Percentiles rank a stretch among this genome's conserved stretches.
Conservation (phyloP, 2,797 vertebrate species). For the Gila robusta region DNA sequence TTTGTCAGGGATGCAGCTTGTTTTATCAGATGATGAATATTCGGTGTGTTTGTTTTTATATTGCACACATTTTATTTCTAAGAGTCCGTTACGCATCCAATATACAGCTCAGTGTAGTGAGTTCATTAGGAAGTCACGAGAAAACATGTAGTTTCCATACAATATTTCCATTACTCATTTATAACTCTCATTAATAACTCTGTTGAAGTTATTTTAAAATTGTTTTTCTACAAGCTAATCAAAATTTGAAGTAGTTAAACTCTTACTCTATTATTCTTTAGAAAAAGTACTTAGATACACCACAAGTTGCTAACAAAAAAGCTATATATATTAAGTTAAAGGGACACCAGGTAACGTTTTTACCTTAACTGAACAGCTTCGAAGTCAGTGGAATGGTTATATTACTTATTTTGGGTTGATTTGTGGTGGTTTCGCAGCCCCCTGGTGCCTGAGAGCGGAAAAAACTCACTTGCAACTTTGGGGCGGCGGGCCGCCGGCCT, state of each 20-base stretch:
- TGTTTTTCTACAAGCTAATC: neutral
- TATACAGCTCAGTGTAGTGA: neutral
- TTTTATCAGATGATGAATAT: slow-evolving; percentile 11
- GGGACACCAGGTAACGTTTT: too few relatives aligned
- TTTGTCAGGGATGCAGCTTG: neutral
- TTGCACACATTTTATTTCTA: neutral
- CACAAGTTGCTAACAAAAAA: neutral
- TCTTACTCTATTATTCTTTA: neutral
- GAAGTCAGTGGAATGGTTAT: too few relatives aligned
- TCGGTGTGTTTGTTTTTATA: neutral
- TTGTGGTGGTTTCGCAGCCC: too few relatives aligned
- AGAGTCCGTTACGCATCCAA: neutral
- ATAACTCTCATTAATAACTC: too few relatives aligned
- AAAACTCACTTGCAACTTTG: too few relatives aligned
- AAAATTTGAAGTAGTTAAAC: neutral
- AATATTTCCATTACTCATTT: neutral
- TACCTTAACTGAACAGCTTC: too few relatives aligned
- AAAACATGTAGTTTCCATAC: neutral
- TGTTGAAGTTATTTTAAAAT: neutral
- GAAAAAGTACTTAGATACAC: neutral
- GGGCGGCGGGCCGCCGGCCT: too few relatives aligned
- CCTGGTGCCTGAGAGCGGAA: too few relatives aligned
- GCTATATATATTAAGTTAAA: neutral
- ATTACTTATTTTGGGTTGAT: too few relatives aligned
- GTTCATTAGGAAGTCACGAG: neutral